Evolutionary conservation across 2,113 vertebrate genomes (phyloP).

Genomic region (Cebus imitator): DNA sequence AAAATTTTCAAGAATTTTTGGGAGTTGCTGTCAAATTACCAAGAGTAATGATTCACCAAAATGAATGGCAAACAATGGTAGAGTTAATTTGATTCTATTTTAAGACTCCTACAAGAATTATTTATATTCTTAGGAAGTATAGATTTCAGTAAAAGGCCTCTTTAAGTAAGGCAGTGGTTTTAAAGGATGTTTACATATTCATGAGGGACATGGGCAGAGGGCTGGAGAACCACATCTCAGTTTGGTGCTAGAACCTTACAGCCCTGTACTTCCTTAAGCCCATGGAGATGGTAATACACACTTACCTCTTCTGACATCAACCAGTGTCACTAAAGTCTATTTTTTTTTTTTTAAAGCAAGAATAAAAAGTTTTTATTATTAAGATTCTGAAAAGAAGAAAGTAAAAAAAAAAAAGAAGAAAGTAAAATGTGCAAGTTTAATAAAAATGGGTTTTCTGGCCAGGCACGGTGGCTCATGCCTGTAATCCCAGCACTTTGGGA

Average conservation of each 20-base stretch:
- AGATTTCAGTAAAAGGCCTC: neutral
- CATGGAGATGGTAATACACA: neutral
- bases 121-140: neutral
- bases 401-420: neutral
- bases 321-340: neutral
- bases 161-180: neutral
- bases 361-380: neutral
- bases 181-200: neutral
- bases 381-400: neutral
- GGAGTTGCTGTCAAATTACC: neutral
- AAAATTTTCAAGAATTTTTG: slow-evolving; percentile 23
- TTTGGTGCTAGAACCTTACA: neutral
- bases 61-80: slow-evolving; percentile 31
- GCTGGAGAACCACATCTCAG: neutral
- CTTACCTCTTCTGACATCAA: neutral
- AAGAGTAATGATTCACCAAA: slow-evolving; percentile 10
- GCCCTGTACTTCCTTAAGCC: neutral
- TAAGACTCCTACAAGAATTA: neutral
- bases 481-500: too few species aligned
- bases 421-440: neutral
- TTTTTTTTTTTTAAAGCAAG: neutral
- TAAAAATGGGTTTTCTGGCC: neutral
- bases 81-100: neutral
- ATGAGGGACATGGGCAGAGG: neutral
- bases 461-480: too few species aligned